Evolutionary conservation across 2,888 invertebrate genomes (phyloP).

Genomic region (Drosophila affinis): DNA sequence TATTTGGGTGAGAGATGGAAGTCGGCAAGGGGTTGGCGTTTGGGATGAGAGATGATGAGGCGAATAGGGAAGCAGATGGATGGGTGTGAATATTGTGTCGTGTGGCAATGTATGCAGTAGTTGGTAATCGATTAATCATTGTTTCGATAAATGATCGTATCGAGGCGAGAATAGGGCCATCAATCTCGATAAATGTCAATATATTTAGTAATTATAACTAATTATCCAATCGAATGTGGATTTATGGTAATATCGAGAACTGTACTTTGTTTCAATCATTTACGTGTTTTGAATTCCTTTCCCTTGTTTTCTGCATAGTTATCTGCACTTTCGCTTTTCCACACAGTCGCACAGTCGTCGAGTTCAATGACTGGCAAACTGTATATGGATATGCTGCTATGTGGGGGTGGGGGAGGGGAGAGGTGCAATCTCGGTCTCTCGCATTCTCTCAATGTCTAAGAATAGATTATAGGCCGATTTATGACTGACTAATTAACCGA

Average conservation of each 20-base stretch:
- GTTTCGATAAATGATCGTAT: too few species aligned
- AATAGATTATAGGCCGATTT: slow-evolving; percentile 44
- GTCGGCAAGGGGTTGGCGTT: not conserved
- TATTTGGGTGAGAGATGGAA: not conserved
- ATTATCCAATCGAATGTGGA: too few species aligned
- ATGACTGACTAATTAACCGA: slow-evolving; percentile 40
- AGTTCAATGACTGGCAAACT: slow-evolving; percentile 63
- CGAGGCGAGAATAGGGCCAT: too few species aligned
- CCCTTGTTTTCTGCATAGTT: not conserved
- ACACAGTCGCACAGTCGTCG: not conserved
- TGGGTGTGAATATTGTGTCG: not conserved
- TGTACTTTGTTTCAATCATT: slow-evolving; percentile 2
- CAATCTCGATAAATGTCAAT: too few species aligned
- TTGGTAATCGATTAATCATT: too few species aligned
- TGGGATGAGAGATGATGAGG: not conserved
- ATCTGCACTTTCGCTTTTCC: slow-evolving; percentile 47
- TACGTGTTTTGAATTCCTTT: not conserved
- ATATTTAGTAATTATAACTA: too few species aligned
- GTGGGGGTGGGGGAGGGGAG: not conserved
- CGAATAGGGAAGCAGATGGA: too few species aligned
- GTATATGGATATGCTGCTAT: slow-evolving; percentile 5
- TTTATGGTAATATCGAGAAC: slow-evolving; percentile 7
- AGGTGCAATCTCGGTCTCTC: slow-evolving; percentile 7
- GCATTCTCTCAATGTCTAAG: slow-evolving; percentile 25
- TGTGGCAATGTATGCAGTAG: too few species aligned